A percentile compares a stretch with the other conserved stretches of the same genome.
Evolutionary conservation across 2,113 vertebrate species (phyloP).

Genomic region (Aegithalos caudatus): DNA sequence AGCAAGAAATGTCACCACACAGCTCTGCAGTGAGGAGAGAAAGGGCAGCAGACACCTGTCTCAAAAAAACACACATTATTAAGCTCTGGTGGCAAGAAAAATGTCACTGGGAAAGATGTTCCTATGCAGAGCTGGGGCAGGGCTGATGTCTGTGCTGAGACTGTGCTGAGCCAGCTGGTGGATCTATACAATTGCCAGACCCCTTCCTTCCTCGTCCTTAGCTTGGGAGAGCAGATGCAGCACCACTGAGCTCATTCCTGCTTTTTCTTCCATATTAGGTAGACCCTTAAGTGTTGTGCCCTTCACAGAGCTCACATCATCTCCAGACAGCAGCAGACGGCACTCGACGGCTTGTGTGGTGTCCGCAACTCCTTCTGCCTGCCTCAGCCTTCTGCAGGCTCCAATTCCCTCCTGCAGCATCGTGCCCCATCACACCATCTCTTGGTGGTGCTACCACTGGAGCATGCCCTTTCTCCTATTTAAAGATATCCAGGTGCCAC

Average conservation of each 20-base stretch:
- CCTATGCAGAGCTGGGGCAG: neutral
- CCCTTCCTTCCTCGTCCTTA: neutral
- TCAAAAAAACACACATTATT: neutral
- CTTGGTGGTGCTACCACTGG: neutral
- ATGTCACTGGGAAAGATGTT: neutral
- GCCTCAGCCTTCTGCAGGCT: neutral
- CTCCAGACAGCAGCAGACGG: slow-evolving; percentile 63
- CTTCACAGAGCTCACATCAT: slow-evolving; percentile 48
- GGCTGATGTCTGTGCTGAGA: neutral
- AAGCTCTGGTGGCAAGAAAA: neutral
- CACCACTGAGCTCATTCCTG: slow-evolving; percentile 37
- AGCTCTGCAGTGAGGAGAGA: neutral
- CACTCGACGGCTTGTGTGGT: slow-evolving; percentile 41
- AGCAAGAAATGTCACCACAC: neutral
- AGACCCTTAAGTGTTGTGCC: slow-evolving; percentile 50
- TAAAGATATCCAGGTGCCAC: neutral
- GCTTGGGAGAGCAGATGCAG: slow-evolving; percentile 23
- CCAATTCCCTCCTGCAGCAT: neutral
- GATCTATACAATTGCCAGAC: slow-evolving; percentile 55
- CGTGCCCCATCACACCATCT: neutral
- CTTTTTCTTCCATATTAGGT: slow-evolving; percentile 65
- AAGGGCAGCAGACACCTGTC: neutral
- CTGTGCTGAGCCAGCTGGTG: neutral
- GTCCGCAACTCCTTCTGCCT: neutral
- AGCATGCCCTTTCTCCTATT: neutral